Conservation (phyloP, 2,113 vertebrate genomes). For the Trematocara variabile region DNA sequence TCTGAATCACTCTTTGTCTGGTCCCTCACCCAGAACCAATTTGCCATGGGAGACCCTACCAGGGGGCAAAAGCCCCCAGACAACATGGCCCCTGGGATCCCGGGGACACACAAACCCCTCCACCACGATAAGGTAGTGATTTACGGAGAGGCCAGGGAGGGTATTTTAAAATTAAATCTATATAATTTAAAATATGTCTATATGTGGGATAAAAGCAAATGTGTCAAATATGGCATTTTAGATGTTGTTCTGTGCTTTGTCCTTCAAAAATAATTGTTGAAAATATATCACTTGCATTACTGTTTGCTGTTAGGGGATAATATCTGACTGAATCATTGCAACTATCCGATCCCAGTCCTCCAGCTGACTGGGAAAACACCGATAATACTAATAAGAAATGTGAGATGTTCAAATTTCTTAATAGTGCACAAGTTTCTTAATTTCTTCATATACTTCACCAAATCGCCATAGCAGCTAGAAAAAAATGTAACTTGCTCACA, state of each 20-base stretch:
- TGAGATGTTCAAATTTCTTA: background rate
- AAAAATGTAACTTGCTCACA: background rate
- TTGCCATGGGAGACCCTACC: too few species aligned
- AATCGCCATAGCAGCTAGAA: background rate
- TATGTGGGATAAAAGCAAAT: background rate
- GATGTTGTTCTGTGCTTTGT: background rate
- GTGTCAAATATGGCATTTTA: background rate
- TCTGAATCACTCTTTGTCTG: too few species aligned
- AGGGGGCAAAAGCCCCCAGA: too few species aligned
- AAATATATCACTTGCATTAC: background rate
- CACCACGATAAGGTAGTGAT: too few species aligned
- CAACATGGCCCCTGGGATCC: too few species aligned
- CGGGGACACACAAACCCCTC: too few species aligned
- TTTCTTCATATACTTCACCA: background rate
- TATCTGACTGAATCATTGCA: background rate
- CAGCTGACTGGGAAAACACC: accelerated
- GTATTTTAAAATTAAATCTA: background rate
- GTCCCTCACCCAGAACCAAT: too few species aligned
- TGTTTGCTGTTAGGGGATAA: background rate
- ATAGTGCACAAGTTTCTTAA: background rate
- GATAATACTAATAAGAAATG: background rate
- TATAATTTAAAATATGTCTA: background rate
- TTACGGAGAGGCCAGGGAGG: too few species aligned
- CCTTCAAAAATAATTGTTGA: background rate
- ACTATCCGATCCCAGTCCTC: background rate